Base-by-base conservation (phyloP, 2,797 vertebrate species). In the Myotis daubentonii region DNA sequence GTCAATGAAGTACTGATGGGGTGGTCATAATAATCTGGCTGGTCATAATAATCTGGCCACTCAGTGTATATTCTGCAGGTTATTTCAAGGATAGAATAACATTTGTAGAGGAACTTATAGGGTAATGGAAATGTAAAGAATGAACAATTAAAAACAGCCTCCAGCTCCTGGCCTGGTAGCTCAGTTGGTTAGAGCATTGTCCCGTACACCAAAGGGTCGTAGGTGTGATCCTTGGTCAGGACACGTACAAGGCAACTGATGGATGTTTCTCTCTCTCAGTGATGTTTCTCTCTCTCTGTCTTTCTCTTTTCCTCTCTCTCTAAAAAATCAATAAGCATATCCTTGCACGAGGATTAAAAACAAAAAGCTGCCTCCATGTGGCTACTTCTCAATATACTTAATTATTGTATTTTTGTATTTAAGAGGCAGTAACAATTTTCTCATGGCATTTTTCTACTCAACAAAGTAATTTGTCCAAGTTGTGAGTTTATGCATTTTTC, bases 71-170 rank as follows among this genome's bases (percentile, higher is more conserved):
- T 57, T n/a, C 28, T 94, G 83, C 57, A 95, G 75, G 36, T 80
- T 75, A 96, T 38, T 94, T 94, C 57, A 95, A 92, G 70, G 74
- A 94, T 82, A 88, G 79, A 83, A 87, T 55, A 92, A 83, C 68
- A 89, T 33, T 47, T n/a, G 44, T 41, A 79, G 70, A 79, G 22
- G 38, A 93, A 95, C 33, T 85, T 75, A 72, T 68, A 94, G 65
- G 60, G 65, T 36, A 28, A 79, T 10, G 33, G 80, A 78, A 78
- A 89, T 82, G 36, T 71, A 68, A 93, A 89, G 28, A 57, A 79
- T 49, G 72, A 84, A 94, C 90, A 89, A 47, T 89, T 33, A 76
- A 89, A 93, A 89, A 66, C 70, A 86, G 74, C 19, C 49, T 76
- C 74, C 11, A 33, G 49, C 74, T 1, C 49, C n/a, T 53, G 49